Percentiles rank a stretch among this genome's conserved stretches.
phyloP scores from a whole-genome alignment of 2,888 invertebrate genomes.

The Spilosoma lubricipeda region DNA sequence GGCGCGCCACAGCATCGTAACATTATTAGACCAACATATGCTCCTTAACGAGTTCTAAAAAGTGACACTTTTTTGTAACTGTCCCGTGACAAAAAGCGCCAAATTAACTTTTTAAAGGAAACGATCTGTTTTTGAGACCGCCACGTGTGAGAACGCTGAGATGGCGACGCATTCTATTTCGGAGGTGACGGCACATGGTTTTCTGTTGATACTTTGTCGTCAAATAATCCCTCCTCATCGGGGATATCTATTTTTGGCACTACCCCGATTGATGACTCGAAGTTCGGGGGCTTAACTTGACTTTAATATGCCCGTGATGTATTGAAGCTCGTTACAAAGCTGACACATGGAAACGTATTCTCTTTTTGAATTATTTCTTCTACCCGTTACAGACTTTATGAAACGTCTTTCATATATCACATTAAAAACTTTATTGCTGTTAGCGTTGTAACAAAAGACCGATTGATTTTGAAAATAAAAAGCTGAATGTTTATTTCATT shows the following conservation, averaged over 20 bases:
- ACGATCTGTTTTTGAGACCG: slow-evolving; percentile 82
- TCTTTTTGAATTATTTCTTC: slow-evolving; percentile 66
- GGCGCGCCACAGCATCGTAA: slow-evolving; percentile 70
- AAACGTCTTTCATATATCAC: slow-evolving; percentile 55
- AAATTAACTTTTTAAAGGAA: slow-evolving; percentile 86
- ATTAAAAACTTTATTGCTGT: slow-evolving; percentile 48
- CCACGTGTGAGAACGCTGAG: slow-evolving; percentile 80
- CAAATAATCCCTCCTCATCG: slow-evolving; percentile 80
- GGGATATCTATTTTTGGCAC: slow-evolving; percentile 76
- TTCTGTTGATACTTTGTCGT: slow-evolving; percentile 82
- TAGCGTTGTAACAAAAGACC: slow-evolving; percentile 52
- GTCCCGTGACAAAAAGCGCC: slow-evolving; percentile 75
- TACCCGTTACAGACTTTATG: slow-evolving; percentile 37
- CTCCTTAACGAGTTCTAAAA: slow-evolving; percentile 77
- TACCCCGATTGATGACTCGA: slow-evolving; percentile 74
- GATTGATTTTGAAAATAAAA: slow-evolving; percentile 61
- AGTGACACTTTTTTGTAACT: slow-evolving; percentile 77
- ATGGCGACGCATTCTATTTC: slow-evolving; percentile 77
- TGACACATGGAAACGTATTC: slow-evolving; percentile 68
- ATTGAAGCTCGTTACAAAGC: slow-evolving; percentile 66
- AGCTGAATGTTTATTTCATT: slow-evolving; percentile 67
- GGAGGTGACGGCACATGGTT: slow-evolving; percentile 76
- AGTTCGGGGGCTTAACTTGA: slow-evolving; percentile 73
- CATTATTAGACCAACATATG: slow-evolving; percentile 80
- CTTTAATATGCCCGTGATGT: slow-evolving; percentile 78